Evolutionary conservation across 2,888 invertebrate species (phyloP).

Genomic region (Apamea anceps): DNA sequence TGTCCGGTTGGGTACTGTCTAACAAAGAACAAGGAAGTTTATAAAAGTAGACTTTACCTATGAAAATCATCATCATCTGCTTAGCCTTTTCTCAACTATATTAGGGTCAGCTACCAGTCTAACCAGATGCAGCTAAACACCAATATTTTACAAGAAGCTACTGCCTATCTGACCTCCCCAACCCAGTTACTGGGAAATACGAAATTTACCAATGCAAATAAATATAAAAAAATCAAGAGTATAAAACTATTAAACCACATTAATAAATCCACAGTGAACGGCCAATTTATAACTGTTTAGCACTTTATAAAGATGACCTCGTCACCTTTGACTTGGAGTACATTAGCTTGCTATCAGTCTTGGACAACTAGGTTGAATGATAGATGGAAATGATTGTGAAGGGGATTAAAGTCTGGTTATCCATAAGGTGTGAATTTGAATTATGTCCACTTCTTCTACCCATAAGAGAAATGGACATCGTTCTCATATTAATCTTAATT

Average conservation of each 20-base stretch:
- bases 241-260: neutral
- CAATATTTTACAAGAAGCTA: neutral
- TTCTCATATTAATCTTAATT: neutral
- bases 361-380: neutral
- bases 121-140: neutral
- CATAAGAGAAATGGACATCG: neutral
- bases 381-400: neutral
- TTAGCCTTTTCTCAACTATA: too few species aligned
- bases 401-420: neutral
- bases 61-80: neutral
- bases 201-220: neutral
- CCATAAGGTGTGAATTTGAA: neutral
- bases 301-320: neutral
- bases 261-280: neutral
- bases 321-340: neutral
- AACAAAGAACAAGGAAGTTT: neutral
- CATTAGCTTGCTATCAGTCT: neutral
- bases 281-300: neutral
- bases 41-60: neutral
- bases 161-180: neutral
- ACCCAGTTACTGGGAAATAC: too few species aligned
- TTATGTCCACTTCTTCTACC: neutral
- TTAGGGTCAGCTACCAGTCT: neutral
- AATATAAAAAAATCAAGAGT: neutral
- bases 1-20: neutral